Base-by-base conservation (phyloP, 2,888 invertebrate genomes). In the Sinotaia quadrata region DNA sequence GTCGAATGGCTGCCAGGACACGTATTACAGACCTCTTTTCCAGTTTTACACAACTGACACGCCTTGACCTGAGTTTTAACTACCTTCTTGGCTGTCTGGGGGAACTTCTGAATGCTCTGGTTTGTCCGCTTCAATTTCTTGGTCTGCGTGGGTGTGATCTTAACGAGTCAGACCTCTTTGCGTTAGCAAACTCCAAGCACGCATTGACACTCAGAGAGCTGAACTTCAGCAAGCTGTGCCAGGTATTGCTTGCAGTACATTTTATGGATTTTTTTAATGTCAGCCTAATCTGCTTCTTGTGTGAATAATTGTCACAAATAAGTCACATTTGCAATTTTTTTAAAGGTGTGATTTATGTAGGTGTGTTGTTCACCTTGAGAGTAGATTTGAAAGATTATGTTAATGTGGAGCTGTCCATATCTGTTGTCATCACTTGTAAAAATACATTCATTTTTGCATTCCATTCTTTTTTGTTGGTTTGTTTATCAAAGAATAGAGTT, bases 61-160 rank as follows among this genome's bases (percentile, higher is more conserved):
- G 82, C 31, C 73, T 84, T 7, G 83, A 84, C 71, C 65, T 84
- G 7, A 77, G 81, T 47, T 80, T 78, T 67, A 84, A 83, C 74
- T 82, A 78, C 57, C 71, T 84, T 12, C 66, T 81, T 0, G 84
- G 84, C 4, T 84, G 84, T 56, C 73, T 84, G 7, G 77, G 77
- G 2, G 84, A 84, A 67, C 56, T 83, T 33, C 68, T 84, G 7
- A 77, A 78, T 15, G 69, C 77, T 27, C 62, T 83, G 24, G 67
- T 51, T 27, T 59, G 37, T 1, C 84, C 84, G 0, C 68, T 84
- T 31, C 78, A 81, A 24, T 84, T 71, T 59, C 75, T 84, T 27
- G 78, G 77, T 66, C 63, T 84, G 18, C 71, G 78, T 12, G 80
- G 81, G 18, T 82, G 83, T 78, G 84, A 84, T 68, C 69, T 84